phyloP scores from a whole-genome alignment of 1,140 invertebrate genomes.

The Pentalonia nigronervosa region DNA sequence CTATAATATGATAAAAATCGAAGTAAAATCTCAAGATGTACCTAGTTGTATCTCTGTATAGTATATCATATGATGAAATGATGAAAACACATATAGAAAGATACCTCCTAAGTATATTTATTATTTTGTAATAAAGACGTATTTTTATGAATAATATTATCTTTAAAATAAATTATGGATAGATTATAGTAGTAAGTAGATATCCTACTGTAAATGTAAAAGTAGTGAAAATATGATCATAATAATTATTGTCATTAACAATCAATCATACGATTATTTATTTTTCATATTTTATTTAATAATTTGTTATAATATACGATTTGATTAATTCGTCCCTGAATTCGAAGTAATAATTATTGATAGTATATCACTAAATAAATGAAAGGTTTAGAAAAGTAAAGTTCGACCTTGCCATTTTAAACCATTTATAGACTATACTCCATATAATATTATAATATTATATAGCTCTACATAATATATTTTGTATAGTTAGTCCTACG shows the following conservation, averaged over 20 bases:
- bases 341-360: not conserved
- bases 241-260: not conserved
- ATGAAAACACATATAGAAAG: not conserved
- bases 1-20: not conserved
- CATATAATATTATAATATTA: too few species aligned
- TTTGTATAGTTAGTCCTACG: too few species aligned
- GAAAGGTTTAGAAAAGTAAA: not conserved
- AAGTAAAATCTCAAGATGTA: not conserved
- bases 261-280: not conserved
- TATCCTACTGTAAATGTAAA: not conserved
- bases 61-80: not conserved
- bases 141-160: not conserved
- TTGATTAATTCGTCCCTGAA: slow-evolving; percentile 7
- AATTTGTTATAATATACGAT: not conserved
- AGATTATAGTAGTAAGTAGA: not conserved
- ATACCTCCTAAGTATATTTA: too few species aligned
- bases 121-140: too few species aligned
- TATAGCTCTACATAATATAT: too few species aligned
- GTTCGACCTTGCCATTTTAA: not conserved
- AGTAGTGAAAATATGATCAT: not conserved
- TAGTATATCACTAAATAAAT: not conserved
- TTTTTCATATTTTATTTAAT: slow-evolving; percentile 1
- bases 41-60: not conserved
- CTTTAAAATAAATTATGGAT: not conserved
- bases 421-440: not conserved